Evolutionary conservation across 2,113 vertebrate species (phyloP).

Genomic region (Phylloscopus whistleri): DNA sequence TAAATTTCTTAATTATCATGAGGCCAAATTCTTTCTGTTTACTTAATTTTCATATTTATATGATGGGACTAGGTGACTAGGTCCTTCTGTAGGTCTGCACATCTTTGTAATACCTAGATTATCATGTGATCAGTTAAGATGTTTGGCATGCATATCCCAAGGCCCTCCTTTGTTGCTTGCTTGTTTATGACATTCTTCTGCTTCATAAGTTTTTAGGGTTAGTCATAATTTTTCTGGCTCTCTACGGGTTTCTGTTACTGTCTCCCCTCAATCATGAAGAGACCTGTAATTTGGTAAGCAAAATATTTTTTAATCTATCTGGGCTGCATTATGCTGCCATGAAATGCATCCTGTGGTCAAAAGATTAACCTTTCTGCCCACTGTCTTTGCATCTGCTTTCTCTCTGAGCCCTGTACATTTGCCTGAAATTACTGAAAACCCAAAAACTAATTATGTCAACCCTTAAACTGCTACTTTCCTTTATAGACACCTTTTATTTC

Average conservation of each 20-base stretch:
- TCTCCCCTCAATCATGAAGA: not conserved
- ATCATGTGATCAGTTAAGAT: fast-evolving
- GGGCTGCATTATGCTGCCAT: not conserved
- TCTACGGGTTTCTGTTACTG: not conserved
- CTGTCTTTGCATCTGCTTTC: not conserved
- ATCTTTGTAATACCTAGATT: not conserved
- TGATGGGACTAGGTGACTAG: not conserved
- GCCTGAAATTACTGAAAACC: not conserved
- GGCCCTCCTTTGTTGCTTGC: not conserved
- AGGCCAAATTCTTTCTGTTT: not conserved
- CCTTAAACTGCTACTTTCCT: not conserved
- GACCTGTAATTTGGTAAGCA: not conserved
- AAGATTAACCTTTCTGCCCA: not conserved
- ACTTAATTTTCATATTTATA: not conserved
- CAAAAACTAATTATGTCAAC: not conserved
- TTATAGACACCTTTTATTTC: not conserved
- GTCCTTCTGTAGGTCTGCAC: not conserved
- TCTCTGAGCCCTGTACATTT: not conserved
- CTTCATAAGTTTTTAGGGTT: not conserved
- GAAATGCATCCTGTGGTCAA: not conserved
- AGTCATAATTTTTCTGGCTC: not conserved
- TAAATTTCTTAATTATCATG: not conserved
- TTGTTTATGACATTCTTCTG: not conserved
- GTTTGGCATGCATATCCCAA: not conserved
- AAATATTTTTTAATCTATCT: not conserved